Evolutionary conservation across 1,140 invertebrate genomes (phyloP).

Genomic region (Drosophila orena): DNA sequence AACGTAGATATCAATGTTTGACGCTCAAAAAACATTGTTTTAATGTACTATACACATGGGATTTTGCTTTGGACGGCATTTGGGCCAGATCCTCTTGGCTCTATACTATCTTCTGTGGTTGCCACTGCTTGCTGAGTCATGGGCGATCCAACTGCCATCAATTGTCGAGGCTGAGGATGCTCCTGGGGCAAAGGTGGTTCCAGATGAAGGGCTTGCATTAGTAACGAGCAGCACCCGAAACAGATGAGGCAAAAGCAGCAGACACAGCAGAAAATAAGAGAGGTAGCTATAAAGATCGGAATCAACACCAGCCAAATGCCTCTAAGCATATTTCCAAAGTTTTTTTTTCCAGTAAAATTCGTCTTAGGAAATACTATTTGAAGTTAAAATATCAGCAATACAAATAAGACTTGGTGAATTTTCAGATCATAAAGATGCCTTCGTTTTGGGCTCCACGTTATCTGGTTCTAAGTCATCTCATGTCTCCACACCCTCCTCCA

Average conservation of each 20-base stretch:
- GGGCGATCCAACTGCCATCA: neutral
- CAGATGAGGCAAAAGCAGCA: neutral
- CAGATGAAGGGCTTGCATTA: neutral
- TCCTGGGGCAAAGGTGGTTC: no score
- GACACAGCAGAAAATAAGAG: neutral
- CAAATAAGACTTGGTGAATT: no score
- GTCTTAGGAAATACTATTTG: no score
- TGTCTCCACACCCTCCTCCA: no score
- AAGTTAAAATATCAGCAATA: no score
- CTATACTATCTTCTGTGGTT: neutral
- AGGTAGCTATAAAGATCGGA: neutral
- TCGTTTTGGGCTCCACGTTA: no score
- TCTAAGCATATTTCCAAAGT: neutral
- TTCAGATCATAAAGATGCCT: no score
- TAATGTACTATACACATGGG: neutral
- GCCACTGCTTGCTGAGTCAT: neutral
- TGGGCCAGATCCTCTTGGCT: neutral
- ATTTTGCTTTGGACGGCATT: neutral
- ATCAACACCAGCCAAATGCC: neutral
- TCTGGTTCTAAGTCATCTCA: no score
- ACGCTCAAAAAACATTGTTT: neutral
- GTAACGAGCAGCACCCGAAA: neutral
- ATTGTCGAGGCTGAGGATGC: no score
- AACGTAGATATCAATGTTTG: neutral
- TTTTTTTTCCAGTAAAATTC: no score